These are phyloP conservation scores for Spea multiplicata DNA, from an alignment of 2,113 vertebrate genomes.

Conservation along the genomic window DNA sequence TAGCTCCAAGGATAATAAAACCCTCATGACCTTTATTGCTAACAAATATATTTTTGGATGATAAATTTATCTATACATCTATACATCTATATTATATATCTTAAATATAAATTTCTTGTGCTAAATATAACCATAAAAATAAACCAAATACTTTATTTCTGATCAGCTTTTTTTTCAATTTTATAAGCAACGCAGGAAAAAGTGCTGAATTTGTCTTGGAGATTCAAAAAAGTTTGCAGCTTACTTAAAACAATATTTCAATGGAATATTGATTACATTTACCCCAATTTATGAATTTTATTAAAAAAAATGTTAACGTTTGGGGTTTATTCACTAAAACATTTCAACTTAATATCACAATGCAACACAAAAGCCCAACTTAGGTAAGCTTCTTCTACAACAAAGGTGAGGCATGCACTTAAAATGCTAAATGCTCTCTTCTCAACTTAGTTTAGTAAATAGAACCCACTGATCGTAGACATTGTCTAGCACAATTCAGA, in stretches of 20 bases:
- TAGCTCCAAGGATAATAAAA: slow-evolving; percentile 14
- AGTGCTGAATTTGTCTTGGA: background rate
- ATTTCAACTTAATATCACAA: too few relatives aligned
- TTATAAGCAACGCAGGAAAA: background rate
- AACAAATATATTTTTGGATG: slow-evolving; percentile 41
- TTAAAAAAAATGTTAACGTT: too few relatives aligned
- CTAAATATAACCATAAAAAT: slow-evolving; percentile 36
- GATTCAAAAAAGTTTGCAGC: background rate
- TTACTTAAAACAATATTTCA: background rate
- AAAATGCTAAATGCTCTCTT: too few relatives aligned
- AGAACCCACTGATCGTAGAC: too few relatives aligned
- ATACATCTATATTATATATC: slow-evolving; percentile 45
- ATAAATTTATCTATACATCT: slow-evolving; percentile 45
- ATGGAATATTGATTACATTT: background rate
- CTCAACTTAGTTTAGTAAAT: too few relatives aligned
- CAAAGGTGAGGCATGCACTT: too few relatives aligned
- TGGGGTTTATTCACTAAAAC: too few relatives aligned
- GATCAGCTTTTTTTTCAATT: background rate
- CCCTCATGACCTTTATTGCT: slow-evolving; percentile 43
- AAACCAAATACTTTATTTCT: background rate
- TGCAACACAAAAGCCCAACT: too few relatives aligned
- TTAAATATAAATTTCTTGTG: slow-evolving; percentile 45
- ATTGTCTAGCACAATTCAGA: too few relatives aligned
- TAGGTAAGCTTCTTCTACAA: too few relatives aligned
- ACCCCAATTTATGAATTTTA: too few relatives aligned